phyloP scores from a whole-genome alignment of 2,888 invertebrate species.

The Ophioninae sp. region DNA sequence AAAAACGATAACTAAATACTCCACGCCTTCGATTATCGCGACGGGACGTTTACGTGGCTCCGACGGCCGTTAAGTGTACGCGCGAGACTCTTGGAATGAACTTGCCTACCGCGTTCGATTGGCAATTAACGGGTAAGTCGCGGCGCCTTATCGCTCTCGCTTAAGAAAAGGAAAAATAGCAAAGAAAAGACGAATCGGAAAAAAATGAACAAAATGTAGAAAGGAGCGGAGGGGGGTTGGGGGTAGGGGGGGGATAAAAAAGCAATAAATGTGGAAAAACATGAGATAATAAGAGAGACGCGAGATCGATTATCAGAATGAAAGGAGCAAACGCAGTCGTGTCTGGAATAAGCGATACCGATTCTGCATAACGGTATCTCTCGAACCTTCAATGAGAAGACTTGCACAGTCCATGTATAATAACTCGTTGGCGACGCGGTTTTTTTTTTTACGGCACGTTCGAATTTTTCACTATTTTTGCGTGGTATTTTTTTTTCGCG shows the following conservation, averaged over 20 bases:
- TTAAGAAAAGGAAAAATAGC: conserved; percentile 19
- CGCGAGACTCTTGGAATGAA: conserved; percentile 16
- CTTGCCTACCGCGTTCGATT: conserved; percentile 67
- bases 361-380: conserved; percentile 74
- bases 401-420: conserved; percentile 72
- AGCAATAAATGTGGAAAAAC: conserved; percentile 27
- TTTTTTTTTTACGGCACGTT: conserved; percentile 71
- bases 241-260: conserved; percentile 58
- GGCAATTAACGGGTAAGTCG: conserved; percentile 78
- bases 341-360: conserved; percentile 31
- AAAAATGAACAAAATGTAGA: background rate
- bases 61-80: conserved; percentile 29
- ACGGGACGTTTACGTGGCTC: background rate
- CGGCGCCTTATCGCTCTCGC: conserved; percentile 67
- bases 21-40: conserved; percentile 23
- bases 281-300: conserved; percentile 37
- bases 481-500: background rate
- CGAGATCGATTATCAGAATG: conserved; percentile 76
- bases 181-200: background rate
- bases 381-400: conserved; percentile 75
- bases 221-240: background rate
- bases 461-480: conserved; percentile 1
- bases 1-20: conserved; percentile 19
- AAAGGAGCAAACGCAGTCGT: conserved; percentile 66
- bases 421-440: conserved; percentile 69